Percentiles rank a stretch among this genome's conserved stretches.
Evolutionary conservation across 2,888 invertebrate genomes (phyloP).

Genomic region (Coleophora deauratella): DNA sequence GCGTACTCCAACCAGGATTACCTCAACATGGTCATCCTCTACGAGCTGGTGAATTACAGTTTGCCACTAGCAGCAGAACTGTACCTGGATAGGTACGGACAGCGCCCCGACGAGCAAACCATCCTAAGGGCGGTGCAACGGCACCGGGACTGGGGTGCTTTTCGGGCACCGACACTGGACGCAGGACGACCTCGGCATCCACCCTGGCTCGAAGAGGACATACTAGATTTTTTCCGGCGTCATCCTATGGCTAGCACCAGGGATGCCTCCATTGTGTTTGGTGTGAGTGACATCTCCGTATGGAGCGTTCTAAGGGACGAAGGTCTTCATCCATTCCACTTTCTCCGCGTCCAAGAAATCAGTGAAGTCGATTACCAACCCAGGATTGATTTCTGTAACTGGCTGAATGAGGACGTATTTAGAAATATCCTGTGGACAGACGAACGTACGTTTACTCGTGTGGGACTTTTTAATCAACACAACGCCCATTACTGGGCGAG

Average conservation of each 20-base stretch:
- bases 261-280: background rate
- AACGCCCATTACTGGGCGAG: background rate
- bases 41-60: background rate
- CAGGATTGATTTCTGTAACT: background rate
- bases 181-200: background rate
- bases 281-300: background rate
- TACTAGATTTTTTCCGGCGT: background rate
- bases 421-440: background rate
- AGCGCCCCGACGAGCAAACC: background rate
- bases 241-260: background rate
- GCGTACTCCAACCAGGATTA: background rate
- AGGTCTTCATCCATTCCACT: background rate
- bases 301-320: background rate
- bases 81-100: background rate
- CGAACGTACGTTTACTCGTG: background rate
- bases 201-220: background rate
- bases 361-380: background rate
- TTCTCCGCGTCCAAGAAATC: background rate
- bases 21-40: background rate
- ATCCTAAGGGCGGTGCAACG: background rate
- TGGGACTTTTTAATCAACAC: background rate
- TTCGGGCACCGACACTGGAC: background rate
- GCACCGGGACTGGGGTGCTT: background rate
- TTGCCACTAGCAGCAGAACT: background rate
- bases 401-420: background rate